These are phyloP conservation scores for Neolamprologus sp. DNA, from an alignment of 2,113 vertebrate genomes.

Conservation along the genomic window DNA sequence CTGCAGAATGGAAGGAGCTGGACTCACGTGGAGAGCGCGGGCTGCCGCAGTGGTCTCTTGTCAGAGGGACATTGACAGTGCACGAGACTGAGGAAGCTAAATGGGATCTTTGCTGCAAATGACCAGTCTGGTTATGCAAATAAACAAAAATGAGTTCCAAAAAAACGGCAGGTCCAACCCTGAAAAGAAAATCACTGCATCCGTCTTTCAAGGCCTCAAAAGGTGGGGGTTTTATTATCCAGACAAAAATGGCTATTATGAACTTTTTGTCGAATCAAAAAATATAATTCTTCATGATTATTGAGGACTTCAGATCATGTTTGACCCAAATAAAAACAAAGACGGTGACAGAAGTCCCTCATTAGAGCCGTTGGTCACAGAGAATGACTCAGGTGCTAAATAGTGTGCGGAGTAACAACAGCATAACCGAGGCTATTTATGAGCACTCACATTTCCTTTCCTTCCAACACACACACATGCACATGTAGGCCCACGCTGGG, in stretches of 20 bases:
- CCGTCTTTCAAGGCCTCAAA: background rate
- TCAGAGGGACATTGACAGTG: constrained; percentile 40
- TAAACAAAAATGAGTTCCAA: constrained; percentile 11
- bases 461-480: background rate
- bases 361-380: constrained; percentile 19
- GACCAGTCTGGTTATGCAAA: constrained; percentile 29
- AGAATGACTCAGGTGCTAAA: constrained; percentile 60
- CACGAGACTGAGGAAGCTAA: constrained; percentile 26
- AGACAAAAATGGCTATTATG: background rate
- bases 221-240: background rate
- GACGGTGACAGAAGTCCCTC: background rate
- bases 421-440: constrained; percentile 1
- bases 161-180: constrained; percentile 1
- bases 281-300: background rate
- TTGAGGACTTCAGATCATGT: background rate
- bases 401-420: background rate
- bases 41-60: constrained; percentile 48
- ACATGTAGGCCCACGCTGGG: constrained; percentile 45
- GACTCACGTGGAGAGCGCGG: constrained; percentile 45
- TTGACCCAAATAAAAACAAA: background rate
- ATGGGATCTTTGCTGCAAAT: constrained; percentile 30
- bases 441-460: background rate
- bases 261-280: background rate
- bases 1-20: constrained; percentile 29
- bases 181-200: background rate